phyloP scores from a whole-genome alignment of 1,140 invertebrate genomes.

The Gryllus bimaculatus region DNA sequence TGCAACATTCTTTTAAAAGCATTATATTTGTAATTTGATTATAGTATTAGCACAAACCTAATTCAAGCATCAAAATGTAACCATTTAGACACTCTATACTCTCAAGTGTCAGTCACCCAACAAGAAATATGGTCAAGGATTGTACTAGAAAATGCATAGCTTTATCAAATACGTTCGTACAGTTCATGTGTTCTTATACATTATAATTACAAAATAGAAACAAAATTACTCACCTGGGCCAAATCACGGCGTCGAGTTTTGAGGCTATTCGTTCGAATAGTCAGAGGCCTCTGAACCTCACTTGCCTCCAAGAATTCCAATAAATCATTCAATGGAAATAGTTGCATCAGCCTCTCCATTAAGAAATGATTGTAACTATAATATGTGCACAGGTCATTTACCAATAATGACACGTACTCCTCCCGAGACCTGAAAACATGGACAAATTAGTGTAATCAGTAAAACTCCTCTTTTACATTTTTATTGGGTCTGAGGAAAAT shows the following conservation, averaged over 20 bases:
- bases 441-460: background rate
- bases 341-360: constrained; percentile 87
- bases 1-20: too few relatives aligned
- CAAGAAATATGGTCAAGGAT: background rate
- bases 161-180: background rate
- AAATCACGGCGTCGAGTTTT: constrained; percentile 90
- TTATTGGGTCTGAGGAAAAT: background rate
- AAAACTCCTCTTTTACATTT: background rate
- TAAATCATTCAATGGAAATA: constrained; percentile 83
- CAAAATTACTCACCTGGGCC: constrained; percentile 52
- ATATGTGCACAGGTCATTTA: constrained; percentile 83
- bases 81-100: background rate
- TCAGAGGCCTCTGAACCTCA: constrained; percentile 89
- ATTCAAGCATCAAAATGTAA: background rate
- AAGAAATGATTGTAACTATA: constrained; percentile 96
- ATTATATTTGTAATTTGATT: too few relatives aligned
- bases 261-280: constrained; percentile 90
- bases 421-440: constrained; percentile 48
- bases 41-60: too few relatives aligned
- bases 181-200: background rate
- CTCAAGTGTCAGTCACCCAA: background rate
- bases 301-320: constrained; percentile 95
- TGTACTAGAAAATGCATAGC: background rate
- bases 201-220: background rate
- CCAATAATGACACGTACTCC: constrained; percentile 74